A percentile compares a stretch with the other conserved stretches of the same genome.
Conservation (phyloP, 2,113 vertebrate genomes). For the Barbus barbus region DNA sequence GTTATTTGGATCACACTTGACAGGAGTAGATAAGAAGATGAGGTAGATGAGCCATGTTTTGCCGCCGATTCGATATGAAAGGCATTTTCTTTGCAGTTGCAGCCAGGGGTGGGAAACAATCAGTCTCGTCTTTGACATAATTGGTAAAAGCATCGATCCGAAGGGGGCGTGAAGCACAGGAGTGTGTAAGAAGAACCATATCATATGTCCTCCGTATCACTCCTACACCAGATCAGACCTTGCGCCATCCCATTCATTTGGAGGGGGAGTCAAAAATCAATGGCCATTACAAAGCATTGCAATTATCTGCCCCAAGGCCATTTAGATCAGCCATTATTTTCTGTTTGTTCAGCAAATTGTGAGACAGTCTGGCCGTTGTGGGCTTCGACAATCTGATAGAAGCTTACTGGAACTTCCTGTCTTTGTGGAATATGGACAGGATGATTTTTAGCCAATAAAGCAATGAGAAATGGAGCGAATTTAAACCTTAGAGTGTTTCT, state of each 20-base stretch:
- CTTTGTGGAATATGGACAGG: background rate
- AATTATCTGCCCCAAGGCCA: slow-evolving; percentile 54
- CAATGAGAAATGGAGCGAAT: background rate
- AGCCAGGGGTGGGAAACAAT: slow-evolving; percentile 42
- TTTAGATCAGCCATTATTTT: slow-evolving; percentile 57
- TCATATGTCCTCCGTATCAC: slow-evolving; percentile 52
- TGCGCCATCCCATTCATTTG: slow-evolving; percentile 42
- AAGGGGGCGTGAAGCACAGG: slow-evolving; percentile 42
- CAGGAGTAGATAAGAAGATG: slow-evolving; percentile 4
- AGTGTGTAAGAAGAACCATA: slow-evolving; percentile 51
- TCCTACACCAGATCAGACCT: slow-evolving; percentile 53
- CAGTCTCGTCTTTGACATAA: slow-evolving; percentile 52
- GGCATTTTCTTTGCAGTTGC: slow-evolving; percentile 26
- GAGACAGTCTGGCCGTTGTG: slow-evolving; percentile 39
- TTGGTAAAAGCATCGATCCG: slow-evolving; percentile 58
- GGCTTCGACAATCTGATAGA: slow-evolving; percentile 41
- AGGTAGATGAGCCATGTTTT: background rate
- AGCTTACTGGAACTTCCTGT: slow-evolving; percentile 35
- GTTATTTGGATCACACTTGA: slow-evolving; percentile 19
- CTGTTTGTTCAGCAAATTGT: slow-evolving; percentile 57
- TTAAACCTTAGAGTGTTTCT: background rate
- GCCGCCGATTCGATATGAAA: background rate
- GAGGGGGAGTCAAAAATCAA: slow-evolving; percentile 56
- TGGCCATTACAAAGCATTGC: slow-evolving; percentile 54
- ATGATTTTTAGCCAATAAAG: background rate